phyloP scores from a whole-genome alignment of 2,888 invertebrate genomes.

The Chrysolina haemoptera region DNA sequence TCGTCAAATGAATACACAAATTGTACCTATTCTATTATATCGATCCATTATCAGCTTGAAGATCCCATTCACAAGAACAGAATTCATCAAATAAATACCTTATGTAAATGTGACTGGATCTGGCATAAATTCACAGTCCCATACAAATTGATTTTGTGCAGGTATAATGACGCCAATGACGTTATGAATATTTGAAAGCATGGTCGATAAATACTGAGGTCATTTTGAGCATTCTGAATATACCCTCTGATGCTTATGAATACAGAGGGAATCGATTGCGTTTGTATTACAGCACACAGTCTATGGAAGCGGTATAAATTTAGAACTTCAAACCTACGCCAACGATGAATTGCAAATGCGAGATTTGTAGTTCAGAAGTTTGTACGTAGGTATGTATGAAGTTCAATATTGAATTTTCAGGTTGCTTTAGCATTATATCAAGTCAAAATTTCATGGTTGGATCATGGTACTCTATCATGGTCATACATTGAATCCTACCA shows the following conservation, averaged over 20 bases:
- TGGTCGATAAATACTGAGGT: slow-evolving; percentile 50
- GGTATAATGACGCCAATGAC: slow-evolving; percentile 48
- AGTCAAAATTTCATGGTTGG: background rate
- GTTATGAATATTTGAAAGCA: slow-evolving; percentile 48
- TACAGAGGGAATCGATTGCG: slow-evolving; percentile 38
- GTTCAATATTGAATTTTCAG: slow-evolving; percentile 19
- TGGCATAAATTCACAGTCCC: background rate
- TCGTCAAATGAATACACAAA: too few species aligned
- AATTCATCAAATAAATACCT: background rate
- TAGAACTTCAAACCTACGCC: slow-evolving; percentile 23
- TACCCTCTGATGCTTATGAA: slow-evolving; percentile 37
- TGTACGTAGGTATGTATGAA: background rate
- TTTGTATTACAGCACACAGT: slow-evolving; percentile 15
- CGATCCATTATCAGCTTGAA: background rate
- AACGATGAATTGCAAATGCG: slow-evolving; percentile 29
- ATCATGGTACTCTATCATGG: too few species aligned
- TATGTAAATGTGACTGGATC: background rate
- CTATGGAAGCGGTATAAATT: slow-evolving; percentile 28
- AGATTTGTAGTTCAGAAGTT: background rate
- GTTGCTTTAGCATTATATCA: background rate
- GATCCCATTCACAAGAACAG: background rate
- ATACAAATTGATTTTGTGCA: slow-evolving; percentile 44
- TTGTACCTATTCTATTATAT: too few species aligned
- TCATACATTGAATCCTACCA: too few species aligned
- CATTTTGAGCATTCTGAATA: slow-evolving; percentile 41